Conservation (phyloP, 2,797 vertebrate species). For the Chrysolophus pictus region DNA sequence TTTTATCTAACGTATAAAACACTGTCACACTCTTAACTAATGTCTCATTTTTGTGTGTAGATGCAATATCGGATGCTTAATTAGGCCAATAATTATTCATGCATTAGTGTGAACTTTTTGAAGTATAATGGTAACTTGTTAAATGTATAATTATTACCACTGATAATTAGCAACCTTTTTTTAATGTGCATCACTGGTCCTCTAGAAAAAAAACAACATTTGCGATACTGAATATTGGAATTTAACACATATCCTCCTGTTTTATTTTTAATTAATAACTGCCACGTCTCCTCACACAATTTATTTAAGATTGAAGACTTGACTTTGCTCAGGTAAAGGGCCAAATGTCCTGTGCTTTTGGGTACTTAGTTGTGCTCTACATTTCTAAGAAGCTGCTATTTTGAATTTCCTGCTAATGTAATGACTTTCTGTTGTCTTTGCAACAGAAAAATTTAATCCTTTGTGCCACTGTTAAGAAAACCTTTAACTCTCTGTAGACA, state of each 20-base stretch:
- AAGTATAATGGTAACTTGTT: constrained; percentile 71
- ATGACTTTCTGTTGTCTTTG: not conserved
- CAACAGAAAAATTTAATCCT: not conserved
- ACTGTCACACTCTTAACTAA: constrained; percentile 68
- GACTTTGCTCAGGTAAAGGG: not conserved
- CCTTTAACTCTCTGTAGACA: not conserved
- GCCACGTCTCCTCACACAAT: not conserved
- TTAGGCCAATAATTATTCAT: constrained; percentile 79
- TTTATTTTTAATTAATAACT: not conserved
- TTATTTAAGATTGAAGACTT: not conserved
- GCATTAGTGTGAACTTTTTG: constrained; percentile 70
- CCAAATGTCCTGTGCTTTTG: not conserved
- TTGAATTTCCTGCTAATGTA: constrained; percentile 6
- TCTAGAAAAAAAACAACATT: constrained; percentile 50
- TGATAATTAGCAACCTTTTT: constrained; percentile 70
- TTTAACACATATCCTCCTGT: constrained; percentile 36
- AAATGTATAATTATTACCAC: constrained; percentile 68
- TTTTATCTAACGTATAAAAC: constrained; percentile 67
- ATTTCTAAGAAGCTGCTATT: not conserved
- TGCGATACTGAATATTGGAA: constrained; percentile 24
- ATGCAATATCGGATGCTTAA: constrained; percentile 62
- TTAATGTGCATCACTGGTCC: constrained; percentile 33
- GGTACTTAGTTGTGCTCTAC: not conserved
- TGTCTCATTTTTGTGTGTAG: constrained; percentile 43
- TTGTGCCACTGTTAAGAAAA: not conserved